Evolutionary conservation across 1,140 invertebrate genomes (phyloP), one percentile per base, ranked within the genome.

Genomic region (Eriosoma lanigerum): DNA sequence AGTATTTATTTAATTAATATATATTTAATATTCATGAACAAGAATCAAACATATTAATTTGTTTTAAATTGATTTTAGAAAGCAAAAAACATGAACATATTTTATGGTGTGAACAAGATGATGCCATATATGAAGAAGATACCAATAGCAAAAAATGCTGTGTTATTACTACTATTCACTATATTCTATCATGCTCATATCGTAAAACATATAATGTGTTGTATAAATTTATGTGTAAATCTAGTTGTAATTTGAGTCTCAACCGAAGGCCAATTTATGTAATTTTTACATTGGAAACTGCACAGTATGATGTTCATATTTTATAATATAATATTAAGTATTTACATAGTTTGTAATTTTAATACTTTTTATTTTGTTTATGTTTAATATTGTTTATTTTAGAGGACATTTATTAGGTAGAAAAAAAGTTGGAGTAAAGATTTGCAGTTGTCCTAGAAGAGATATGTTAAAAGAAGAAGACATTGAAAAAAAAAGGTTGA

Each of bases 381-480:
- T n/a, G n/a, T n/a, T n/a, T n/a, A n/a, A n/a, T n/a, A n/a, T n/a
- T 38, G 8, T 38, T 82, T 85, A 8, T 58, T 85, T 5, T 84
- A 90, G 88, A 0, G 88, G 88, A 13, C 82, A 86, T 29, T 88
- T 93, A 1, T 84, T 91, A 1, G 93, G 93, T 0, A 87, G 93
- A 8, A 86, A 89, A 80, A 88, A 87, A 44, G 85, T 95, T 0
- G 88, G 90, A 52, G 90, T 94, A 0, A 88, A 93, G 81, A 90
- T 94, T 32, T 96, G 94, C 85, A 91, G 92, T n/a, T 95, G 93
- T 85, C 93, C 93, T 0, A 91, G 91, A 21, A 84, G 94, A n/a
- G 94, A 95, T 83, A 89, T 91, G 81, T 87, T 88, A 54, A 90
- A 90, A 54, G 93, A 94, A 82, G 93, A 94, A 75, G 68, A 26